Evolutionary conservation across 2,113 vertebrate genomes (phyloP).

Genomic region (Pimephales promelas): DNA sequence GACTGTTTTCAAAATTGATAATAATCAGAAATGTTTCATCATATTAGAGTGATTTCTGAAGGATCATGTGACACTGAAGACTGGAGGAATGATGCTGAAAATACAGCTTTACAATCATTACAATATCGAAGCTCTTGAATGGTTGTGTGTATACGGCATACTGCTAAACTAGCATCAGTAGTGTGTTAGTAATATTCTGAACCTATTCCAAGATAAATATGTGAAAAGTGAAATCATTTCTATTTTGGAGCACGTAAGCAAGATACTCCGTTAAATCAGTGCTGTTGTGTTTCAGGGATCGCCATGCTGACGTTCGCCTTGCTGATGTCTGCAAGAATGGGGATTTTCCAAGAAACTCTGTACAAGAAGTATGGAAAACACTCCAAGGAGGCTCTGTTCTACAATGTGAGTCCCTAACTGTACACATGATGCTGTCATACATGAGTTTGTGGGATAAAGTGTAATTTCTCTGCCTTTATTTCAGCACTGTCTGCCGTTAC

Average conservation of each 20-base stretch:
- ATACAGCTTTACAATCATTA: not conserved
- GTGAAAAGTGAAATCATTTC: not conserved
- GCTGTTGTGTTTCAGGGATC: constrained; percentile 77
- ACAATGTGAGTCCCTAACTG: constrained; percentile 82
- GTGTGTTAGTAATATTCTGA: not conserved
- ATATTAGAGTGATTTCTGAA: not conserved
- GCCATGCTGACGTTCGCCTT: constrained; percentile 92
- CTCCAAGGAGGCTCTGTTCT: constrained; percentile 94
- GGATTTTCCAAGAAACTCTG: constrained; percentile 93
- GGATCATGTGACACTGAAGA: not conserved
- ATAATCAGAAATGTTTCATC: not conserved
- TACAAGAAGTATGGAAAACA: constrained; percentile 95
- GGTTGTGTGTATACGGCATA: not conserved
- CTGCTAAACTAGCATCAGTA: not conserved
- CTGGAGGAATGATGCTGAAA: not conserved
- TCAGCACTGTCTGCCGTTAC: constrained; percentile 91
- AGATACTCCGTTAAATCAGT: not conserved
- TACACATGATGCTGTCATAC: not conserved
- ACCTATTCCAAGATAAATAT: no score
- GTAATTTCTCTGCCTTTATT: constrained; percentile 32
- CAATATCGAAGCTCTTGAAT: not conserved
- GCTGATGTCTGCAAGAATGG: constrained; percentile 96
- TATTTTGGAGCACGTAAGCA: not conserved
- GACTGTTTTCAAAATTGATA: not conserved
- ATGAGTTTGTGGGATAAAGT: not conserved